Evolutionary conservation across 2,113 vertebrate genomes (phyloP), one percentile per base, ranked within the genome.

Genomic region (Rynchops niger): DNA sequence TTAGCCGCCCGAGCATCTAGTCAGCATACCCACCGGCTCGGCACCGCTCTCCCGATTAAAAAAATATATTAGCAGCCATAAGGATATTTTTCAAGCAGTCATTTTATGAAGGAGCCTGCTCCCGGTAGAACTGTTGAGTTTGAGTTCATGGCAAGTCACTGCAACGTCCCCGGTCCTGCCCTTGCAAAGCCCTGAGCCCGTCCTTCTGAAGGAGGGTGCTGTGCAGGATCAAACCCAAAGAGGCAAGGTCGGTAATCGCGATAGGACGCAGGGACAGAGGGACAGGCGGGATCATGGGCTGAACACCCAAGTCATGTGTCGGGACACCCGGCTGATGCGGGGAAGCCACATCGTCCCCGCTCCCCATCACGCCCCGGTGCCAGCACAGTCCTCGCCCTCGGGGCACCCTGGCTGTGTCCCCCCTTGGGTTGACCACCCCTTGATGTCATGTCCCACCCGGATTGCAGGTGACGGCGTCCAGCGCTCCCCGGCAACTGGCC

Each of bases 401-500:
- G 49, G 25, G 6, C 59, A 15, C 61, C 74, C 69, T 2, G 0
- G 5, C 52, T 18, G 29, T 3, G 2, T 89, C 73, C 85, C 87
- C 55, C 21, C 61, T 42, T 2, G 74, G n/a, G 43, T 25, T 36
- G 70, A 45, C 53, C 88, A 22, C 3, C 45, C 50, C 85, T 55
- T 2, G 2, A 62, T 86, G 94, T 91, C 95, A 94, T 76, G 83
- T 79, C 90, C 85, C 79, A 73, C 82, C 71, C 56, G 0, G 50
- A 32, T 2, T 0, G 13, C 7, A 36, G 91, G 82, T 89, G 92
- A 94, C 63, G 9, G 96, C 58, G 4, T 89, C 91, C 66, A 19
- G 90, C 2, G 38, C 86, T 87, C 93, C 84, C 66, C 59, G 5
- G 93, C 90, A 92, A 95, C 90, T 95, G 97, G 63, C 90, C 45